Percentiles rank a stretch among this genome's conserved stretches.
Conservation (phyloP, 2,113 vertebrate species). For the Plecturocebus donacophilus region DNA sequence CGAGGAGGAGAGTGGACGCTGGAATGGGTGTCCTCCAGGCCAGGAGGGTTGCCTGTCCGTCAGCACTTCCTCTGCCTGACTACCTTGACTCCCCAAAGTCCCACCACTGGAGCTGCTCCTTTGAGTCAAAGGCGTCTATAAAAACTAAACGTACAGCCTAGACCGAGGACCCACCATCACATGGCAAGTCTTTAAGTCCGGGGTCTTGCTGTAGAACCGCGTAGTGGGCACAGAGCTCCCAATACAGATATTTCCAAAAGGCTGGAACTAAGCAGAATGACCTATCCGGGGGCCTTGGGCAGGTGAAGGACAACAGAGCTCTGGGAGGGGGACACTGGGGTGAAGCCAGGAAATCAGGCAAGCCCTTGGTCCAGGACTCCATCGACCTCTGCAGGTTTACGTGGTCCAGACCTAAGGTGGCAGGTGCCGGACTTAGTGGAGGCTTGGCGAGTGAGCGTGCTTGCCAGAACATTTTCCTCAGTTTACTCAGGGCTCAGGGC, state of each 20-base stretch:
- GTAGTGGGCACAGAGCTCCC: neutral
- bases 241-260: neutral
- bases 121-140: neutral
- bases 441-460: neutral
- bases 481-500: neutral
- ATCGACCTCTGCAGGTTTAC: accelerated
- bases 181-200: neutral
- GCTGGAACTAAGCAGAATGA: too few relatives aligned
- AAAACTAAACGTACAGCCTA: neutral
- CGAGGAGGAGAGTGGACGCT: neutral
- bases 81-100: neutral
- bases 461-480: neutral
- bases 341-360: neutral
- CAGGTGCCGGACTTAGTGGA: neutral
- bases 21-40: neutral
- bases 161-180: neutral
- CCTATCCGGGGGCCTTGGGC: neutral
- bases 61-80: accelerated
- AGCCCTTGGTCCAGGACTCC: neutral
- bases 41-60: neutral
- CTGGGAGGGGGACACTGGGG: too few relatives aligned
- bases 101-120: neutral
- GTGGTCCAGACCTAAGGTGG: neutral
- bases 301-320: neutral
- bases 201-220: neutral